Evolutionary conservation across 2,888 invertebrate species (phyloP), one percentile per base, ranked within the genome.

Genomic region (Chorisops tibialis): DNA sequence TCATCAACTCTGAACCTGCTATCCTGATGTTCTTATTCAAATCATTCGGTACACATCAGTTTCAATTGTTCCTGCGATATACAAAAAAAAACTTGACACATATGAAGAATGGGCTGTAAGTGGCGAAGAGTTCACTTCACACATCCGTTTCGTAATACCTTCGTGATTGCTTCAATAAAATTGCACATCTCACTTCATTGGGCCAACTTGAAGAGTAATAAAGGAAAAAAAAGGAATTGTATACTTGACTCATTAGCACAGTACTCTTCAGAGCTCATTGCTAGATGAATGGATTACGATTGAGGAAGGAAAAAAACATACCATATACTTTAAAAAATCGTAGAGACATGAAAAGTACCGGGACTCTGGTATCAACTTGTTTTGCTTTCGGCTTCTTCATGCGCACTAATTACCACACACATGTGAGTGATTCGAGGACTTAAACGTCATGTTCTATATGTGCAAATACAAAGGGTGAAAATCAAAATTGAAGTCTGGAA

Each of bases 331-430:
- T n/a, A 18, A 16, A 45, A 45, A 45, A 18, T 45, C 18, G 16
- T 16, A 4, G n/a, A 39, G 39, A n/a, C 4, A 45, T 45, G n/a
- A 22, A 9, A 48, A 48, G 48, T 19, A 45, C 16, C 48, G 48
- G 48, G 9, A 48, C 19, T 18, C 45, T 45, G 48, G 24, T 24
- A 22, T 48, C 21, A 48, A 48, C n/a, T 22, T 48, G 48, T 48
- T 48, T 48, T 48, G 22, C 48, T 6, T 48, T 45, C 11, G 24
- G 21, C 3, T 19, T 30, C 9, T 19, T 24, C 22, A 22, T 48
- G 22, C 48, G 30, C 30, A 48, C 48, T 48, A 48, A 48, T 48
- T 48, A 50, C 56, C 30, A 56, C 19, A 18, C 22, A 22, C n/a
- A 45, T 19, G 45, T 12, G 43, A 43, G 9, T 16, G 41, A 54